Base-by-base conservation (phyloP, 2,888 invertebrate species). In the Rhaphigaster nebulosa region DNA sequence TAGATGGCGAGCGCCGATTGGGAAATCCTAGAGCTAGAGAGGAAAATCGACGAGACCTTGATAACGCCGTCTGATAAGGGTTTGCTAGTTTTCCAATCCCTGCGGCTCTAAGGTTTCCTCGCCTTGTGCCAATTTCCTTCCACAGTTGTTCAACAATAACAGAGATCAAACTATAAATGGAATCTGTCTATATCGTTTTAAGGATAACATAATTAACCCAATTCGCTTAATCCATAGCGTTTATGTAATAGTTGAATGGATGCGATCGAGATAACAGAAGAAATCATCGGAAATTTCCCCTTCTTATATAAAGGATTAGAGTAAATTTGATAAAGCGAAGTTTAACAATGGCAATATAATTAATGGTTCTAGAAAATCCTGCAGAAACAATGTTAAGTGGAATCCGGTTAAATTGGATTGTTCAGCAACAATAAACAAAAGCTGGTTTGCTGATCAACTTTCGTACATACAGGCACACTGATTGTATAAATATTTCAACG, bases 1-100 rank as follows among this genome's bases (percentile, higher is more conserved):
- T 38, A 76, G 70, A 76, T 38, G 12, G 6, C 38, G 4, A 8
- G 29, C 26, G 3, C 5, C 20, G 34, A 76, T 76, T 20, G 70
- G 70, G 38, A 38, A 76, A 38, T 23, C 70, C 70, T 76, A 76
- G 38, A 65, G 3, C 15, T 29, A 15, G 65, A 15, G 29, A 5
- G 18, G 65, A 65, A 65, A 65, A 29, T 65, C 60, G n/a, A 65
- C 60, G n/a, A 65, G 65, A 76, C 70, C 34, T 76, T 38, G 70
- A 76, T 76, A 38, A 23, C 8, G 34, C 6, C 20, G 20, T 38
- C 34, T 23, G 70, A 76, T 76, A 76, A 38, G 70, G 70, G 38
- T n/a, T 60, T 29, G 8, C 60, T n/a, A 29, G 65, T 38, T 76
- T 76, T 76, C 70, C 34, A 20, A 76, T 38, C 70, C 38, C 34